Base-by-base conservation (phyloP, 2,113 vertebrate genomes). In the Ptychochromis oligacanthus region DNA sequence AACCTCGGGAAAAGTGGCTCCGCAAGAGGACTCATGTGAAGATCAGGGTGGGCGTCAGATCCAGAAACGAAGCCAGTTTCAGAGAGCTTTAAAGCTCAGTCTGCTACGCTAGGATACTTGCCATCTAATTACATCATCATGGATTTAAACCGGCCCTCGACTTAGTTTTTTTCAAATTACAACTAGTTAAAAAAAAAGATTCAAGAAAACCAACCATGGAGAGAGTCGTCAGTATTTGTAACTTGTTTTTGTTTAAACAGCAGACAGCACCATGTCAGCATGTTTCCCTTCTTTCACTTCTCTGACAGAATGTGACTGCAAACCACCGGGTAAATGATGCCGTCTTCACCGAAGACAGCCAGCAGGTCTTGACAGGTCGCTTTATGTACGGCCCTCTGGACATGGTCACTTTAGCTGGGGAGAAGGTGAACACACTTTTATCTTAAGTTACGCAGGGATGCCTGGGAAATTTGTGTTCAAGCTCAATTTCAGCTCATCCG, bases 361-460 rank as follows among this genome's bases (percentile, higher is more conserved):
- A 95, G 6, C 98, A 99, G 95, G 92, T 96, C 4, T 93, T 99
- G 80, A 96, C 95, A 0, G 98, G 97, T 46, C 96, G 98, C 82
- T 99, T 99, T 89, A 99, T 99, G 98, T 99, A 99, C 0, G 98
- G 98, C 17, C 98, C 98, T 0, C 91, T 99, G 75, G 98, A 99
- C 92, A 99, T 99, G 98, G 98, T 99, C 87, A 99, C 98, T 0
- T 95, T 99, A 81, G 97, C 98, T 0, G 98, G 98, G 80, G 98
- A 99, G 91, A 99, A 99, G 98, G 98, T 99, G 72, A 56, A 18
- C 17, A 13, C 17, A 13, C 26, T 15, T 56, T 14, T 26, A 6
- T 46, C 28, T 14, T 76, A 31, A 34, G 26, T 18, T n/a, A 10
- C 9, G 38, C 22, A 31, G 8, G 7, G 6, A 17, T 8, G 4